These are phyloP conservation scores for Piprites chloris DNA, from an alignment of 2,113 vertebrate species.

Conservation along the genomic window DNA sequence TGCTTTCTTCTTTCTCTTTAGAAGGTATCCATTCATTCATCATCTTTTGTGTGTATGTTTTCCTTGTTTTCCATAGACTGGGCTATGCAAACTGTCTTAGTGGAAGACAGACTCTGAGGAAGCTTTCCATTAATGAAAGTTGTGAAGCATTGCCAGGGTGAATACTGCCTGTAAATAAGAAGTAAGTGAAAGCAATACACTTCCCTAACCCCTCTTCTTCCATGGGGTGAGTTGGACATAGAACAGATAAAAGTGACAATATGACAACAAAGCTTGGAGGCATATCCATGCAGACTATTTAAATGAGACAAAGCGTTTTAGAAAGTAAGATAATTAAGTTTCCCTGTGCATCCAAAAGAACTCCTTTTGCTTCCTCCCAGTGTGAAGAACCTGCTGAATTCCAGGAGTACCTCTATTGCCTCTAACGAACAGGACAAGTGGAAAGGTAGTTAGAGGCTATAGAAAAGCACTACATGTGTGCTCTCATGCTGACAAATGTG, in stretches of 20 bases:
- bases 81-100: not conserved
- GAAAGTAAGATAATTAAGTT: not conserved
- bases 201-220: not conserved
- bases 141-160: not conserved
- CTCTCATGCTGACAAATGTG: not conserved
- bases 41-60: not conserved
- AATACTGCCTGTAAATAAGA: not conserved
- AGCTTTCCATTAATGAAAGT: not conserved
- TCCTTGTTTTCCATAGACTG: not conserved
- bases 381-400: not conserved
- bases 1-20: not conserved
- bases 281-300: not conserved
- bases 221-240: rapidly evolving
- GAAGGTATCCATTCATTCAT: not conserved
- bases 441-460: not conserved
- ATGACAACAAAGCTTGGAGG: not conserved
- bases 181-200: not conserved
- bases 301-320: not conserved
- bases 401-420: not conserved
- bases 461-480: not conserved
- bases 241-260: not conserved
- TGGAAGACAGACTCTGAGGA: not conserved
- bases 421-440: not conserved
- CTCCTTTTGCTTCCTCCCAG: not conserved
- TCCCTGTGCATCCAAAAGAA: not conserved